Conservation (phyloP, 2,888 invertebrate genomes). For the Dolichomitus sp. region DNA sequence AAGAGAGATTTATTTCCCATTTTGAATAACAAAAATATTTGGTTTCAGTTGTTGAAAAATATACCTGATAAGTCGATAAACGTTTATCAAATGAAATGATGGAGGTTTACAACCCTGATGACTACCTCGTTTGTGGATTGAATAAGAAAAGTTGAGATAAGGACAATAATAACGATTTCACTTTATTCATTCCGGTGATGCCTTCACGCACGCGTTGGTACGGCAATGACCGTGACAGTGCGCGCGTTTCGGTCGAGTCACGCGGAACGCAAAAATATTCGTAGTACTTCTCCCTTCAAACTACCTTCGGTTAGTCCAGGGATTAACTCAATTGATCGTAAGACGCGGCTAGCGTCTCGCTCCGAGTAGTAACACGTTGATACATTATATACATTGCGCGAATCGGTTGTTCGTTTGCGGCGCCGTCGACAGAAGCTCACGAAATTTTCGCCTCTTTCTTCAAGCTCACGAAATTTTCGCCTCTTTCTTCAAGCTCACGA, state of each 20-base stretch:
- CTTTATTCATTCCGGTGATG: constrained; percentile 72
- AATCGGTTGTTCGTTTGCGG: constrained; percentile 34
- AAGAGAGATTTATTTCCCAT: not conserved
- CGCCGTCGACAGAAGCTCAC: not conserved
- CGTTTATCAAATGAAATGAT: too few species aligned
- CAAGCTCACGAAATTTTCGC: not conserved
- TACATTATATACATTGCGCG: constrained; percentile 65
- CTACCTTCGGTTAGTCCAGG: constrained; percentile 53
- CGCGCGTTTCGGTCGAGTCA: constrained; percentile 26
- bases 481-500: not conserved
- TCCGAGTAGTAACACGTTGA: constrained; percentile 58
- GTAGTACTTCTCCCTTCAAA: constrained; percentile 35
- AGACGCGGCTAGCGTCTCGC: constrained; percentile 44
- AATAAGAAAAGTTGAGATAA: constrained; percentile 33
- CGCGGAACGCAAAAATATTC: constrained; percentile 73
- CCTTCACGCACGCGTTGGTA: constrained; percentile 51
- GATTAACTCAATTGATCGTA: constrained; percentile 49
- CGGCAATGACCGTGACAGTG: constrained; percentile 20
- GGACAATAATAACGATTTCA: constrained; percentile 70
- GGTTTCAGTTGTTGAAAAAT: too few species aligned
- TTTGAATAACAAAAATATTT: not conserved
- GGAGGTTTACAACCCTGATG: too few species aligned
- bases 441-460: not conserved
- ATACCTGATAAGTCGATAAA: too few species aligned
- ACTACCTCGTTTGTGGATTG: constrained; percentile 34